Evolutionary conservation across 2,113 vertebrate species (phyloP).

Genomic region (Eulemur rufifrons): DNA sequence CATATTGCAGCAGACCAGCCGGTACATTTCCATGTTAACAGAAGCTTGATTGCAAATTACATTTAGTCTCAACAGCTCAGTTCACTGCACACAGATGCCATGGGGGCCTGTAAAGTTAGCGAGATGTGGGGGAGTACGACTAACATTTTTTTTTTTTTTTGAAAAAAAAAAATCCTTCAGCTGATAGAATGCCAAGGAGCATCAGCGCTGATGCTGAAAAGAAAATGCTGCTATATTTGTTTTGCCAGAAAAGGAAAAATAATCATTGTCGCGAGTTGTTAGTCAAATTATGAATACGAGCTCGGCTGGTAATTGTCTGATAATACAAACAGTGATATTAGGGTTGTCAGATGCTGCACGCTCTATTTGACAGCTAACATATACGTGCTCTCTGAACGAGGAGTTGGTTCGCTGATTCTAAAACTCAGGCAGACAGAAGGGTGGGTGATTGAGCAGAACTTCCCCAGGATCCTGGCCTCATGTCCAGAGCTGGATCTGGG

Average conservation of each 20-base stretch:
- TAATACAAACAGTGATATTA: constrained; percentile 70
- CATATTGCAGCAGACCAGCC: constrained; percentile 86
- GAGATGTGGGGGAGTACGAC: constrained; percentile 83
- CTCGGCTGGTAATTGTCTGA: constrained; percentile 81
- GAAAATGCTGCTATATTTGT: constrained; percentile 84
- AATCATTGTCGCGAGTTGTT: constrained; percentile 82
- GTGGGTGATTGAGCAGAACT: not conserved
- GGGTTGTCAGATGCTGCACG: constrained; percentile 71
- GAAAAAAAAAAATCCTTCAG: constrained; percentile 72
- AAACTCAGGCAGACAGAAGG: constrained; percentile 52
- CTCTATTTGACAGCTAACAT: constrained; percentile 67
- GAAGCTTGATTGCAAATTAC: constrained; percentile 86
- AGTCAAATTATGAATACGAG: constrained; percentile 82
- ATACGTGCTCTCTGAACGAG: constrained; percentile 57
- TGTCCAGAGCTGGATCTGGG: not conserved
- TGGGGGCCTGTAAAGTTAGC: constrained; percentile 85
- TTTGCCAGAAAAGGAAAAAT: constrained; percentile 82
- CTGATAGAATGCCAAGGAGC: constrained; percentile 82
- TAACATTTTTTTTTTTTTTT: constrained; percentile 80
- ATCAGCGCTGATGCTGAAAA: constrained; percentile 78
- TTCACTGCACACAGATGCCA: constrained; percentile 87
- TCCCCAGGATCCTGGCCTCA: not conserved
- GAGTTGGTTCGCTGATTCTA: constrained; percentile 22
- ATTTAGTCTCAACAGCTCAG: constrained; percentile 87
- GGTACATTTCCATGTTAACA: constrained; percentile 86